Percentiles rank a stretch among this genome's conserved stretches.
Conservation (phyloP, 2,113 vertebrate genomes). For the Peucedramus taeniatus region DNA sequence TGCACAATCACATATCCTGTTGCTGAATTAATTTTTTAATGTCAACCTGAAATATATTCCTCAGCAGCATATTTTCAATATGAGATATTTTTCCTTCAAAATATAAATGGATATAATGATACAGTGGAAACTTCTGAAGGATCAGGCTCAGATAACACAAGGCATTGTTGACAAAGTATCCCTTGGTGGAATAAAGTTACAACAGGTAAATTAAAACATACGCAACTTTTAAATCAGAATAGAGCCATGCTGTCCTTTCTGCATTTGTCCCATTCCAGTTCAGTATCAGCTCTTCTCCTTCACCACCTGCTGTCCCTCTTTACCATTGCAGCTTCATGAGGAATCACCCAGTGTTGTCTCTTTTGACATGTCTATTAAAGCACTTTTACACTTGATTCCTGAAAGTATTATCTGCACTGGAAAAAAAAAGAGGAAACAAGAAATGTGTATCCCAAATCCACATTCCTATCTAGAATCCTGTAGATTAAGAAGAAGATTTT, state of each 20-base stretch:
- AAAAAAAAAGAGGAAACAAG: neutral
- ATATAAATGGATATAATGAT: neutral
- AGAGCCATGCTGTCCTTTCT: neutral
- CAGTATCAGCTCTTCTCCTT: neutral
- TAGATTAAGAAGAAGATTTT: neutral
- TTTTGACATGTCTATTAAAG: neutral
- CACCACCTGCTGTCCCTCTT: rapidly evolving
- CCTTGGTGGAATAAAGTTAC: neutral
- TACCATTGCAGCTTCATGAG: neutral
- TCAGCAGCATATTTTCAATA: neutral
- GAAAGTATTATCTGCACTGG: neutral
- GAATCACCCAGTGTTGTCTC: neutral
- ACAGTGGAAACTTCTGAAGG: neutral
- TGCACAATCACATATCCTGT: neutral
- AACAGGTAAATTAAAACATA: neutral
- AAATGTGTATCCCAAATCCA: neutral
- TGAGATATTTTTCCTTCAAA: neutral
- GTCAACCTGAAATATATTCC: neutral
- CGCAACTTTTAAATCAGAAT: neutral
- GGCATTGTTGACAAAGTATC: neutral
- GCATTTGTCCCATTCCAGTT: neutral
- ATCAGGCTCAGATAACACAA: neutral
- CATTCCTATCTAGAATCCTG: neutral
- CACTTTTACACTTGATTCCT: neutral
- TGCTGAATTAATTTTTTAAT: neutral